These are phyloP conservation scores for Plumapathes pennacea DNA, from an alignment of 92 coral and sea anemone genomes.

Conservation along the genomic window DNA sequence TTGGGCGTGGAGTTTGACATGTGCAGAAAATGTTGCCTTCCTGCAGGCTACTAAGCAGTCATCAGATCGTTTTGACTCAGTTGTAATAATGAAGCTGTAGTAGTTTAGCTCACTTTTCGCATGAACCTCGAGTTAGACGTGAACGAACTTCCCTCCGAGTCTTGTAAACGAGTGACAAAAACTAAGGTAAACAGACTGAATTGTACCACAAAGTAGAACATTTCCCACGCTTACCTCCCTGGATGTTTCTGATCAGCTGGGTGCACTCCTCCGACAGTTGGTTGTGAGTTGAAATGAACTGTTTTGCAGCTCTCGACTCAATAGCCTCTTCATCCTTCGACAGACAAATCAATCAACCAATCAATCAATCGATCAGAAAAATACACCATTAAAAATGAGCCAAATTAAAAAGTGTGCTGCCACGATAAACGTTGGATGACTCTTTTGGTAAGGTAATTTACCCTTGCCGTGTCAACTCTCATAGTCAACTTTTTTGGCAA, in stretches of 20 bases:
- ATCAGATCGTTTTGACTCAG: no score
- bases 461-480: no score
- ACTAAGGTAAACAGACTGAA: background rate
- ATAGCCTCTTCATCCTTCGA: slow-evolving; percentile 88
- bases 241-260: slow-evolving; percentile 77
- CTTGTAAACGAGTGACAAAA: no score
- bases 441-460: background rate
- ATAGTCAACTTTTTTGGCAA: no score
- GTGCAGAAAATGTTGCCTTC: no score
- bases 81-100: no score
- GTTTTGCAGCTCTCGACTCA: slow-evolving; percentile 86
- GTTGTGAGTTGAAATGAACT: slow-evolving; percentile 90
- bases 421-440: background rate
- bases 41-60: no score
- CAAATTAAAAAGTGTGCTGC: background rate
- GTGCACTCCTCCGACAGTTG: slow-evolving; percentile 89
- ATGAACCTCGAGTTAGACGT: no score
- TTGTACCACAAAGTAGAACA: background rate
- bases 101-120: no score
- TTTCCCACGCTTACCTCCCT: slow-evolving; percentile 64
- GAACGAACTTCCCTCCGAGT: no score
- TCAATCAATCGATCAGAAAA: background rate
- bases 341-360: background rate
- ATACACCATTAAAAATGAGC: background rate
- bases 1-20: no score